A percentile compares a stretch with the other conserved stretches of the same genome.
Conservation (phyloP, 1,140 invertebrate species). For the Delia radicum region DNA sequence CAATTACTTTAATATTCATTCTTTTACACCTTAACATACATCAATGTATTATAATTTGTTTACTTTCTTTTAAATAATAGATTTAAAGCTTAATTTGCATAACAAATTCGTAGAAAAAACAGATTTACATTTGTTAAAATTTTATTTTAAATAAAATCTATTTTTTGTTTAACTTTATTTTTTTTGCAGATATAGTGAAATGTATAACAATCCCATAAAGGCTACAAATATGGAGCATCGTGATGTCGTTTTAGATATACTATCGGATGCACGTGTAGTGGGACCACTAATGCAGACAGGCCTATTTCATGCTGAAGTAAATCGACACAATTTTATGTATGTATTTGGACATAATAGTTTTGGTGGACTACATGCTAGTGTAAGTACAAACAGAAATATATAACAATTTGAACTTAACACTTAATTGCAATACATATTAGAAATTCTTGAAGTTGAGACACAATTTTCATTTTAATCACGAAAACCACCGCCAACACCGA, state of each 20-base stretch:
- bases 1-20: too few species aligned
- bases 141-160: too few species aligned
- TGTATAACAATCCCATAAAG: slow-evolving; percentile 64
- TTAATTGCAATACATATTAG: too few species aligned
- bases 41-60: too few species aligned
- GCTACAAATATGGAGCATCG: slow-evolving; percentile 68
- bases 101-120: too few species aligned
- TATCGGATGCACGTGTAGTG: slow-evolving; percentile 83
- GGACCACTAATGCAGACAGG: slow-evolving; percentile 72
- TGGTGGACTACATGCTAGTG: slow-evolving; percentile 69
- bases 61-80: too few species aligned
- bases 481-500: too few species aligned
- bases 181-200: slow-evolving; percentile 58
- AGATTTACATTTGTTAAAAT: too few species aligned
- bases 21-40: too few species aligned
- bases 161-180: slow-evolving; percentile 13
- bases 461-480: too few species aligned
- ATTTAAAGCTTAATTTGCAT: neutral
- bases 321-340: slow-evolving; percentile 81
- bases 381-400: slow-evolving; percentile 56
- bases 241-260: slow-evolving; percentile 79
- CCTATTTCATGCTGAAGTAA: slow-evolving; percentile 72
- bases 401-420: too few species aligned
- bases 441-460: too few species aligned
- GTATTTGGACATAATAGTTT: slow-evolving; percentile 82